Conservation (phyloP, 30 jellyfish, hydroid and myxozoan genomes). For the Mastigias papua region DNA sequence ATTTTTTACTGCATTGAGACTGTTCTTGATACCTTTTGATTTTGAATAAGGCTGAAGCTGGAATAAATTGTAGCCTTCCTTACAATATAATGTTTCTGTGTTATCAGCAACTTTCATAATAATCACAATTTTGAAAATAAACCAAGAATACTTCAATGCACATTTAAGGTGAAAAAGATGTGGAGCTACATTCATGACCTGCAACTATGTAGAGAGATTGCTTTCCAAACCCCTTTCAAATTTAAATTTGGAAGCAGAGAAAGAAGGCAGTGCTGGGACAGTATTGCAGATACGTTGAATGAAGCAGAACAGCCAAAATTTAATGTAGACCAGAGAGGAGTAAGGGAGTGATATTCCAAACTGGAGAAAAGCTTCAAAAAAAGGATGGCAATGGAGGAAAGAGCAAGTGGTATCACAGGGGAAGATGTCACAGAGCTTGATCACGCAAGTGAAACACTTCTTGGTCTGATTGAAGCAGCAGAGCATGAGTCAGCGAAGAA, state of each 20-base stretch:
- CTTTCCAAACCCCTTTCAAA: background rate
- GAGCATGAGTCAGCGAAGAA: background rate
- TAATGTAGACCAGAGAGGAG: conserved; percentile 22
- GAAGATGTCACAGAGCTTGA: conserved; percentile 30
- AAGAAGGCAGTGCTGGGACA: conserved; percentile 24
- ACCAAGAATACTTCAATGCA: background rate
- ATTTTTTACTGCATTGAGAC: background rate
- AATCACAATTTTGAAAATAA: background rate
- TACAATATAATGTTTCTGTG: background rate
- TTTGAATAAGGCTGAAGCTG: background rate
- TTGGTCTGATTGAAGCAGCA: background rate
- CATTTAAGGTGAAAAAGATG: background rate
- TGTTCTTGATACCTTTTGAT: background rate
- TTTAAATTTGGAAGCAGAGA: conserved; percentile 16
- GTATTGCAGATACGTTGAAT: conserved; percentile 15
- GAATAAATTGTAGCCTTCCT: background rate
- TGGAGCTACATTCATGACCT: conserved; percentile 24
- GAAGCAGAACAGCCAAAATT: conserved; percentile 5
- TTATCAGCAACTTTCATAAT: background rate
- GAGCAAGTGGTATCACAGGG: conserved; percentile 29
- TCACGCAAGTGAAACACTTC: conserved; percentile 7
- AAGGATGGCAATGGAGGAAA: conserved; percentile 1
- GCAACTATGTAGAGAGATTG: conserved; percentile 8
- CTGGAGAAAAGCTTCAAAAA: conserved; percentile 21
- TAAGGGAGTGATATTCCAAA: conserved; percentile 17